These are phyloP conservation scores for Penaeus chinensis DNA, from an alignment of 1,140 invertebrate genomes.

Conservation along the genomic window DNA sequence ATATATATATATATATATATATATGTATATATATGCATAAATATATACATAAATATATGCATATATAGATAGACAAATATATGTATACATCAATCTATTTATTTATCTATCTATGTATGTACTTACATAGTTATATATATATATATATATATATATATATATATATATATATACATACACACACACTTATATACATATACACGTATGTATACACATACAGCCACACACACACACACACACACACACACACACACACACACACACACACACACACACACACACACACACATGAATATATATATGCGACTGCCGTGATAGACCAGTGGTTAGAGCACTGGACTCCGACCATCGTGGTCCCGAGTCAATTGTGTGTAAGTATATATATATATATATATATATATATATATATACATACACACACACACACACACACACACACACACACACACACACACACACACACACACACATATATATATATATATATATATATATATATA, in stretches of 20 bases:
- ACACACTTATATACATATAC: not conserved
- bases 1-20: not conserved
- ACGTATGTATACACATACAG: not conserved
- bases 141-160: conserved; percentile 12
- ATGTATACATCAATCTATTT: not conserved
- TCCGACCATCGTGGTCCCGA: not conserved
- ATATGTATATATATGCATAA: not conserved
- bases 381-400: not conserved
- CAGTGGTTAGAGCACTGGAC: not conserved
- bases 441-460: not conserved
- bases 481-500: conserved; percentile 17
- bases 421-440: not conserved
- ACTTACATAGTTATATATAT: not conserved
- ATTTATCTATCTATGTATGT: not conserved
- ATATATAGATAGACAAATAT: not conserved
- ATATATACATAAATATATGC: not conserved
- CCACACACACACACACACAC: not conserved
- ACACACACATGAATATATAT: not conserved
- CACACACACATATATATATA: conserved; percentile 2
- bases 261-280: not conserved
- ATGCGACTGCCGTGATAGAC: not conserved
- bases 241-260: not conserved
- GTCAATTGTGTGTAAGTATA: not conserved
- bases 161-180: not conserved
- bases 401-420: not conserved